Evolutionary conservation across 2,797 vertebrate species (phyloP).

Genomic region (Zenarchopterus dispar): DNA sequence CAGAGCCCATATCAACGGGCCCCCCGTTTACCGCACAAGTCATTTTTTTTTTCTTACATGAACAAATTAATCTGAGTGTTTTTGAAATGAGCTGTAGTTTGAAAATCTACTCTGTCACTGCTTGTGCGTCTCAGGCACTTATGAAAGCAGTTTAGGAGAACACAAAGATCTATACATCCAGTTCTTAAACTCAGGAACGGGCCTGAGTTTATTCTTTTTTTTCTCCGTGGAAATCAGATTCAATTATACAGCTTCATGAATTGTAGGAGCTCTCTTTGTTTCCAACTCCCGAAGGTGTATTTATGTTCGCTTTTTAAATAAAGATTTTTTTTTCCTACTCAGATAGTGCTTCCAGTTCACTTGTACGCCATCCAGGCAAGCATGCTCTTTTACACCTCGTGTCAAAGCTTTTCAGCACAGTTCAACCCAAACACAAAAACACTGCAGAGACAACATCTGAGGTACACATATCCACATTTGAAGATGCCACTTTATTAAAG

Average conservation of each 20-base stretch:
- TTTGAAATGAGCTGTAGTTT: conserved; percentile 3
- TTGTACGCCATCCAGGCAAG: not conserved
- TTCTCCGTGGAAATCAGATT: conserved; percentile 30
- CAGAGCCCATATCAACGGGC: conserved; percentile 27
- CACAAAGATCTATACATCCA: not conserved
- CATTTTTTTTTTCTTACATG: conserved; percentile 16
- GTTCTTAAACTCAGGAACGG: too few relatives aligned
- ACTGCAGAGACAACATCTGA: not conserved
- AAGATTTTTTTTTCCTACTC: conserved; percentile 70
- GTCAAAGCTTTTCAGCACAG: not conserved
- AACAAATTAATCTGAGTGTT: conserved; percentile 26
- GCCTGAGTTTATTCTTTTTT: not conserved
- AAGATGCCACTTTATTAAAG: too few relatives aligned
- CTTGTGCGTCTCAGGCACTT: conserved; percentile 11
- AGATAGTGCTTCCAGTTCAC: conserved; percentile 1
- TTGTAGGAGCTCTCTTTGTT: conserved; percentile 35
- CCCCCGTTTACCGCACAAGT: conserved; percentile 16
- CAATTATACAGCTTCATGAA: conserved; percentile 55
- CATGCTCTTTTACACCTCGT: not conserved
- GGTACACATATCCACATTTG: too few relatives aligned
- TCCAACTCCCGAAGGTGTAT: conserved; percentile 59
- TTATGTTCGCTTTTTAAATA: conserved; percentile 74
- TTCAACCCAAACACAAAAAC: not conserved
- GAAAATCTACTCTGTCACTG: conserved; percentile 10
- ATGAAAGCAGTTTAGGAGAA: conserved; percentile 1